Evolutionary conservation across 2,113 vertebrate species (phyloP).

Genomic region (Oceanodroma tethys): DNA sequence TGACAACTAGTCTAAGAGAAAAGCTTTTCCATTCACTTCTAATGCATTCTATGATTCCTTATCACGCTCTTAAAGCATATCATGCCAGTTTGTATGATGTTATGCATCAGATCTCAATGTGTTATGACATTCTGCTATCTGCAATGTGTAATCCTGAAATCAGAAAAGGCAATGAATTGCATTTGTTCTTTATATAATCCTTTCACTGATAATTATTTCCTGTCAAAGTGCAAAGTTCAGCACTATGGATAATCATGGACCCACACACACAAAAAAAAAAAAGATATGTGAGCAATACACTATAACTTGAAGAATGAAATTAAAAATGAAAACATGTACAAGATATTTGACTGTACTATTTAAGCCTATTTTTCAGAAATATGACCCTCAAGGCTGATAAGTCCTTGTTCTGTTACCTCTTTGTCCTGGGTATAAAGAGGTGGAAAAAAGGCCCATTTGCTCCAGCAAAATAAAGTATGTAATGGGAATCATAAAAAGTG

Average conservation of each 20-base stretch:
- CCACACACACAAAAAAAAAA: background rate
- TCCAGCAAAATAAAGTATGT: background rate
- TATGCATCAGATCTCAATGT: background rate
- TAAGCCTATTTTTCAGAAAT: background rate
- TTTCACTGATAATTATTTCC: background rate
- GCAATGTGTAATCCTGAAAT: background rate
- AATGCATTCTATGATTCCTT: background rate
- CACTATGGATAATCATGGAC: background rate
- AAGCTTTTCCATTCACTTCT: background rate
- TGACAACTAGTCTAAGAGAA: background rate
- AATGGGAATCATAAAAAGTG: background rate
- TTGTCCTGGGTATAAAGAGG: background rate
- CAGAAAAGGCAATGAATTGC: background rate
- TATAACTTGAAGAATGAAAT: background rate
- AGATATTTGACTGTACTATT: background rate
- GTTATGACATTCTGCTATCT: background rate
- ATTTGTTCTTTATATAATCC: background rate
- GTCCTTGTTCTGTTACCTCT: background rate
- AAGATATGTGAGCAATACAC: accelerated
- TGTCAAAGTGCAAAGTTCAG: background rate
- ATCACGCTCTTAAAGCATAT: background rate
- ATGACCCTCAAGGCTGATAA: background rate
- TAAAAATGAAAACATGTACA: background rate
- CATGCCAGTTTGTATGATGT: background rate
- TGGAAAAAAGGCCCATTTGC: background rate